phyloP scores from a whole-genome alignment of 2,888 invertebrate species.

The Macaria liturata region DNA sequence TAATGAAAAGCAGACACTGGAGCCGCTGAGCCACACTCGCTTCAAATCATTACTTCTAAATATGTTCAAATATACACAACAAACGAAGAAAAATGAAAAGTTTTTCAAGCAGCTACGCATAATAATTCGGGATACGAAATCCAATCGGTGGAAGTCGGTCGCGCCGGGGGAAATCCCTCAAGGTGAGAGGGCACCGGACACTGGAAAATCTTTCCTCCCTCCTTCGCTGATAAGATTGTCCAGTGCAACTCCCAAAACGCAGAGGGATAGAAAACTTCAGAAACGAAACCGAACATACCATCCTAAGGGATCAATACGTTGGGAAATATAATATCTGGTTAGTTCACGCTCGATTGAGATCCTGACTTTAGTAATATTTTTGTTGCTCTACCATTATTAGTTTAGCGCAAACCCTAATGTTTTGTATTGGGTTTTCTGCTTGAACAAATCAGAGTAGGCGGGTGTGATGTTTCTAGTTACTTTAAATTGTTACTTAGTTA shows the following conservation, averaged over 20 bases:
- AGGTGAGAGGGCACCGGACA: slow-evolving; percentile 78
- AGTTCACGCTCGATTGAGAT: slow-evolving; percentile 63
- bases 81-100: slow-evolving; percentile 53
- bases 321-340: slow-evolving; percentile 77
- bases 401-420: slow-evolving; percentile 44
- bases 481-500: too few species aligned
- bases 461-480: too few species aligned
- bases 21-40: too few species aligned
- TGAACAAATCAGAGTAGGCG: slow-evolving; percentile 24
- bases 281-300: slow-evolving; percentile 76
- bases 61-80: not conserved
- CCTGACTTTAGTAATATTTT: slow-evolving; percentile 53
- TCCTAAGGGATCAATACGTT: slow-evolving; percentile 80
- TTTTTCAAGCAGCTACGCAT: slow-evolving; percentile 69
- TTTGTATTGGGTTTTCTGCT: slow-evolving; percentile 34
- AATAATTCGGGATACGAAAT: slow-evolving; percentile 76
- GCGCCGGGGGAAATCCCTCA: slow-evolving; percentile 72
- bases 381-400: slow-evolving; percentile 55
- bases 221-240: slow-evolving; percentile 80
- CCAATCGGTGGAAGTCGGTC: slow-evolving; percentile 63
- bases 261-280: slow-evolving; percentile 81
- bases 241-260: slow-evolving; percentile 81
- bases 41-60: too few species aligned
- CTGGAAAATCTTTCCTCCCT: slow-evolving; percentile 75
- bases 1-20: too few species aligned